Evolutionary conservation across 2,113 vertebrate species (phyloP).

Genomic region (Alectura lathami): DNA sequence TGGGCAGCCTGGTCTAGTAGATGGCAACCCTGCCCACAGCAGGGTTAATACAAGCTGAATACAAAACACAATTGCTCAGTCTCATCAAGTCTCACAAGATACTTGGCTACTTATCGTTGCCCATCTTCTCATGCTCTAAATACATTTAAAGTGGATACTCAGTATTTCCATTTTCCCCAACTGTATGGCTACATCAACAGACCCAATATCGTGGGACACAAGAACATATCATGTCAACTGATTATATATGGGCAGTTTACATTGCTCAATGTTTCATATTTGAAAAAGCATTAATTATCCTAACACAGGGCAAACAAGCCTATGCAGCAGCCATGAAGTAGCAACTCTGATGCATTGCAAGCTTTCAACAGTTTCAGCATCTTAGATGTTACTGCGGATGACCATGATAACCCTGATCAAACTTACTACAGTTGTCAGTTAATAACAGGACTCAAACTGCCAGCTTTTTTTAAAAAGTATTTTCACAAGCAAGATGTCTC

Average conservation of each 20-base stretch:
- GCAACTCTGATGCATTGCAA: neutral
- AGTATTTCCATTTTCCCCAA: neutral
- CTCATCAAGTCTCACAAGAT: neutral
- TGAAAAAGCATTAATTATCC: neutral
- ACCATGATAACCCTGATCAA: accelerated
- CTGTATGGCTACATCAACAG: neutral
- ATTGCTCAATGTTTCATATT: neutral
- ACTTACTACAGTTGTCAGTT: neutral
- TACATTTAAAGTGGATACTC: neutral
- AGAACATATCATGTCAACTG: no score
- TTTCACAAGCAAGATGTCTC: neutral
- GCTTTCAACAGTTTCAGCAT: neutral
- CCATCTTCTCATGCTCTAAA: neutral
- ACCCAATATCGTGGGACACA: neutral
- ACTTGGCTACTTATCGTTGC: neutral
- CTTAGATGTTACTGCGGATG: neutral
- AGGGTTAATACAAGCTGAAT: neutral
- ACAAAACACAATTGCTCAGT: neutral
- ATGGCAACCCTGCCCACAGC: no score
- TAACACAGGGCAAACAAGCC: neutral
- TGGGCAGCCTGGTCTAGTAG: no score
- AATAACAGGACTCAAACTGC: neutral
- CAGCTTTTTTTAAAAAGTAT: neutral
- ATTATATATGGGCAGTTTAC: neutral
- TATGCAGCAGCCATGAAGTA: neutral